Evolutionary conservation across 2,888 invertebrate species (phyloP).

Genomic region (Villa cingulata): DNA sequence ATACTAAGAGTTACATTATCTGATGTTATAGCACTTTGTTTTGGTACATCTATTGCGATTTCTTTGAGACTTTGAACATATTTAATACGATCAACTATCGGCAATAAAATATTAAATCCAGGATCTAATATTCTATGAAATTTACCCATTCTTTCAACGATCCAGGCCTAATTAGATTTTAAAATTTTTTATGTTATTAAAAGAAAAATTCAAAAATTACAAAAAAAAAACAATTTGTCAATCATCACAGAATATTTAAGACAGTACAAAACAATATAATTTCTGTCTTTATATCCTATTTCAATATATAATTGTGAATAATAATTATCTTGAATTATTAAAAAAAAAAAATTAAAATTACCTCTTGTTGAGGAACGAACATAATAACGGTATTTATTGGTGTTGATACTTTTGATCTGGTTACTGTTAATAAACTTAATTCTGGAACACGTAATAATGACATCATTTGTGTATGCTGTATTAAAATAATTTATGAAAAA

Average conservation of each 20-base stretch:
- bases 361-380: constrained; percentile 99
- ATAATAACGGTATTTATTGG: constrained; percentile 86
- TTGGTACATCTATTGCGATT: constrained; percentile 97
- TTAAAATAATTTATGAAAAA: too few relatives aligned
- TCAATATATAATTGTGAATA: too few relatives aligned
- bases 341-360: constrained; percentile 26
- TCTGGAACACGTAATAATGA: neutral
- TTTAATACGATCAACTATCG: constrained; percentile 81
- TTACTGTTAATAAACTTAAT: neutral
- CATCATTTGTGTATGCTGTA: too few relatives aligned
- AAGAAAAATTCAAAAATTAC: constrained; percentile 4
- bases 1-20: constrained; percentile 95
- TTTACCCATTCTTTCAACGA: constrained; percentile 97
- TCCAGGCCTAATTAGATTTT: constrained; percentile 73
- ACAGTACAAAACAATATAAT: neutral
- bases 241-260: too few relatives aligned
- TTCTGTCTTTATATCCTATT: neutral
- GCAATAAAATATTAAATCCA: constrained; percentile 83
- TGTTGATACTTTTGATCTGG: constrained; percentile 40
- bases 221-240: too few relatives aligned
- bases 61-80: constrained; percentile 98
- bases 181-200: constrained; percentile 21
- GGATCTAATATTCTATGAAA: constrained; percentile 88
- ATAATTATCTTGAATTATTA: neutral
- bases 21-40: constrained; percentile 94